Conservation (phyloP, 2,797 vertebrate species). For the Microcaecilia unicolor region DNA sequence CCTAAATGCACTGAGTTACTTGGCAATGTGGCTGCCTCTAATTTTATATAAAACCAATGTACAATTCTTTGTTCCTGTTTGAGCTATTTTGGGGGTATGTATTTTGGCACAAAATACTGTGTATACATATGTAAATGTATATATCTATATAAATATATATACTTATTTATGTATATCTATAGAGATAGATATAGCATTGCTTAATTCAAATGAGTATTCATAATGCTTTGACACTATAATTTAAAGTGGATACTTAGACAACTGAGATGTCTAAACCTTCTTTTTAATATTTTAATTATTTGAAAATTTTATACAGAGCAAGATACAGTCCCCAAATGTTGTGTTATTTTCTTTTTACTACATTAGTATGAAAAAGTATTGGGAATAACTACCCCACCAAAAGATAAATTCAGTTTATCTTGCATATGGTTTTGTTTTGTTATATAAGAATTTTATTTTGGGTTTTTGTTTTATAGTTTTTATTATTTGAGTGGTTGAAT, state of each 20-base stretch:
- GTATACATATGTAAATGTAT: no score
- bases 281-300: no score
- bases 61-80: slow-evolving; percentile 27
- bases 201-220: slow-evolving; percentile 17
- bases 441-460: slow-evolving; percentile 4
- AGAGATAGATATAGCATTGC: slow-evolving; percentile 2
- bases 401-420: slow-evolving; percentile 5
- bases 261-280: slow-evolving; percentile 11
- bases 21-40: slow-evolving; percentile 42
- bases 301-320: slow-evolving; percentile 28
- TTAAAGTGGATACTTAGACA: slow-evolving; percentile 8
- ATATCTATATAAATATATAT: not conserved
- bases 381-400: not conserved
- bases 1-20: slow-evolving; percentile 46
- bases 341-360: slow-evolving; percentile 30
- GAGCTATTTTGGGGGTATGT: slow-evolving; percentile 47
- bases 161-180: not conserved
- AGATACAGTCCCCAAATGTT: slow-evolving; percentile 31
- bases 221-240: slow-evolving; percentile 17
- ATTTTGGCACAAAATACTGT: slow-evolving; percentile 52
- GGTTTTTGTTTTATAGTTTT: not conserved
- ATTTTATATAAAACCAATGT: slow-evolving; percentile 49
- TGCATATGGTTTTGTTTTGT: not conserved
- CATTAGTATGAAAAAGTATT: slow-evolving; percentile 13
- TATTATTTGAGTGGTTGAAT: slow-evolving; percentile 6